Conservation (phyloP, 1,140 invertebrate genomes). For the Parasteatoda tepidariorum region DNA sequence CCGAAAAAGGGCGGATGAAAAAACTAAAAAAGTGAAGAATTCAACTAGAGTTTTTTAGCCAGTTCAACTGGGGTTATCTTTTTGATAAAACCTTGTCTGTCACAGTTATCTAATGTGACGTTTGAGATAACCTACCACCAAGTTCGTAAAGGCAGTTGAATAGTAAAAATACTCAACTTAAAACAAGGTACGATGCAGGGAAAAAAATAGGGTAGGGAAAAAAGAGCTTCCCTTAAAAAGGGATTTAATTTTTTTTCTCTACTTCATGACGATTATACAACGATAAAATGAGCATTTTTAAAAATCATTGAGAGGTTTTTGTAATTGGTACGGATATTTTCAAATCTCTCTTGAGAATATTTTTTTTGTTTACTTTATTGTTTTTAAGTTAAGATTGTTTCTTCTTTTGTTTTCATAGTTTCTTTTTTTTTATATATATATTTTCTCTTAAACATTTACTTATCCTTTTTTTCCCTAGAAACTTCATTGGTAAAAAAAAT, state of each 20-base stretch:
- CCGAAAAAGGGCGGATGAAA: no score
- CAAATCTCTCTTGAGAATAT: neutral
- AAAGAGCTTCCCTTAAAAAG: conserved; percentile 6
- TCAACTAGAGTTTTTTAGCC: neutral
- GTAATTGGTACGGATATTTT: conserved; percentile 19
- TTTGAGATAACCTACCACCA: conserved; percentile 28
- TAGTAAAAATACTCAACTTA: neutral
- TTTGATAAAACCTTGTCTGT: conserved; percentile 56
- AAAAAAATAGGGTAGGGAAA: conserved; percentile 21
- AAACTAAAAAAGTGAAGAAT: conserved; percentile 6
- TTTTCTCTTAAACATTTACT: neutral
- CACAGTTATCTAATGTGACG: conserved; percentile 51
- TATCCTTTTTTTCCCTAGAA: no score
- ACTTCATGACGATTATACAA: neutral
- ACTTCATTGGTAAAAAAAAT: no score
- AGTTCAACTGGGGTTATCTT: conserved; percentile 26
- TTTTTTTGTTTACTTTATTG: neutral
- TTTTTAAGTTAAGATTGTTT: neutral
- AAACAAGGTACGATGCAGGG: neutral
- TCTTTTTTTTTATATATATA: neutral
- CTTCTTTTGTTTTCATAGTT: neutral
- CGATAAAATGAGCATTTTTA: conserved; percentile 5
- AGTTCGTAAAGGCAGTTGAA: conserved; percentile 14
- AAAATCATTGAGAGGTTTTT: conserved; percentile 43
- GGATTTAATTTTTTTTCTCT: conserved; percentile 6